phyloP scores from a whole-genome alignment of 30 jellyfish, hydroid and myxozoan species.

The Turritopsis dohrnii region DNA sequence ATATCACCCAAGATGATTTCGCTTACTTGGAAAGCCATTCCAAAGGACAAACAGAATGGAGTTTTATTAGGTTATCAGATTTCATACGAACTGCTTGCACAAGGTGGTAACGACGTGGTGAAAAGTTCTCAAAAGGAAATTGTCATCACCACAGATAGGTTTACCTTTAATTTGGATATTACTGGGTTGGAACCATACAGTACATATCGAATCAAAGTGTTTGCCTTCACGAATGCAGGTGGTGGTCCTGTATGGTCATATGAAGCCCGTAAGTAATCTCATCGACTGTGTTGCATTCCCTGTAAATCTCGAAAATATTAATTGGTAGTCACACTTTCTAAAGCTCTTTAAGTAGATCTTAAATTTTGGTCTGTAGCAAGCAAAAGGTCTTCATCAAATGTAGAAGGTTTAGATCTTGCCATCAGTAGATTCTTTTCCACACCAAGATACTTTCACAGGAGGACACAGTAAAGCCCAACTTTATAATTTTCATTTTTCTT shows the following conservation, averaged over 20 bases:
- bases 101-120: conserved; percentile 27
- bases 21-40: conserved; percentile 47
- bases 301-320: background rate
- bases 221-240: conserved; percentile 60
- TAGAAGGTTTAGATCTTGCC: too few species aligned
- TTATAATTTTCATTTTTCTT: too few species aligned
- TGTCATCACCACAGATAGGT: conserved; percentile 31
- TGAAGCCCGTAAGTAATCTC: conserved; percentile 40
- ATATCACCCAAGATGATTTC: conserved; percentile 12
- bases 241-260: conserved; percentile 40
- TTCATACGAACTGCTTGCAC: conserved; percentile 10
- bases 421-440: too few species aligned
- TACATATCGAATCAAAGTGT: conserved; percentile 33
- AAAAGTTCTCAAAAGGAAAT: background rate
- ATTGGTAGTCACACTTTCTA: background rate
- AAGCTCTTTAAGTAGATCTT: background rate
- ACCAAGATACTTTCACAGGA: too few species aligned
- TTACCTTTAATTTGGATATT: conserved; percentile 34
- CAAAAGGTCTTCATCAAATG: too few species aligned
- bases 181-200: conserved; percentile 37
- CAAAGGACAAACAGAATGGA: conserved; percentile 43
- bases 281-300: background rate
- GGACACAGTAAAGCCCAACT: too few species aligned
- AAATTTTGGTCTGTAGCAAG: too few species aligned
- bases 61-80: conserved; percentile 38